phyloP scores from a whole-genome alignment of 2,113 vertebrate genomes.

The Piprites chloris region DNA sequence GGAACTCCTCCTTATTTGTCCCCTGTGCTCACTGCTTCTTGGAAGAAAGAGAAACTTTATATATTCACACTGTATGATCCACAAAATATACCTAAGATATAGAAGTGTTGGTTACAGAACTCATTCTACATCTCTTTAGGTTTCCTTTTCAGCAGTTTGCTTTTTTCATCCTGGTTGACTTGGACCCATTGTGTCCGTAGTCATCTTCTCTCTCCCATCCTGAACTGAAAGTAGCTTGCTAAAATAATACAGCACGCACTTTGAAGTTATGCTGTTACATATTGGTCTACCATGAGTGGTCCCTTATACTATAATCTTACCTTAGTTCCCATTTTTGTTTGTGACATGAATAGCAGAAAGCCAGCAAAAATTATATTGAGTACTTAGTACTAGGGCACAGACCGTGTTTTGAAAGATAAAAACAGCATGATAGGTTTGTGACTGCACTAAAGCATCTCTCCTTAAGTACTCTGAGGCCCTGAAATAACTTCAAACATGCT shows the following conservation, averaged over 20 bases:
- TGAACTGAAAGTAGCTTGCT: neutral
- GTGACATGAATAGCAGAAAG: neutral
- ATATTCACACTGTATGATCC: neutral
- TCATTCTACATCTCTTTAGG: fast-evolving
- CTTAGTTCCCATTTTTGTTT: neutral
- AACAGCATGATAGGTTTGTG: neutral
- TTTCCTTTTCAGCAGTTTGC: neutral
- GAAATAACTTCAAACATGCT: neutral
- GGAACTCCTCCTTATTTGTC: neutral
- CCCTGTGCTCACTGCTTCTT: neutral
- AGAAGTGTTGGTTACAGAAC: neutral
- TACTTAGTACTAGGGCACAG: neutral
- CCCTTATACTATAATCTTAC: neutral
- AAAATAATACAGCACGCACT: neutral
- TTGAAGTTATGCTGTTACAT: neutral
- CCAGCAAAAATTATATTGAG: neutral
- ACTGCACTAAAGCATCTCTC: neutral
- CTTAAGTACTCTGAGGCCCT: neutral
- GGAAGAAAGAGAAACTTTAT: neutral
- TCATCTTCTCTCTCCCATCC: neutral
- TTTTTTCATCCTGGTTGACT: neutral
- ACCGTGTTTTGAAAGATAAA: neutral
- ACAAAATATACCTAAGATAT: neutral
- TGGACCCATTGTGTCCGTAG: neutral
- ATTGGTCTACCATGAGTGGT: neutral